A percentile compares a stretch with the other conserved stretches of the same genome.
Evolutionary conservation across 30 jellyfish, hydroid and myxozoan species (phyloP).

Genomic region (Turritopsis rubra): DNA sequence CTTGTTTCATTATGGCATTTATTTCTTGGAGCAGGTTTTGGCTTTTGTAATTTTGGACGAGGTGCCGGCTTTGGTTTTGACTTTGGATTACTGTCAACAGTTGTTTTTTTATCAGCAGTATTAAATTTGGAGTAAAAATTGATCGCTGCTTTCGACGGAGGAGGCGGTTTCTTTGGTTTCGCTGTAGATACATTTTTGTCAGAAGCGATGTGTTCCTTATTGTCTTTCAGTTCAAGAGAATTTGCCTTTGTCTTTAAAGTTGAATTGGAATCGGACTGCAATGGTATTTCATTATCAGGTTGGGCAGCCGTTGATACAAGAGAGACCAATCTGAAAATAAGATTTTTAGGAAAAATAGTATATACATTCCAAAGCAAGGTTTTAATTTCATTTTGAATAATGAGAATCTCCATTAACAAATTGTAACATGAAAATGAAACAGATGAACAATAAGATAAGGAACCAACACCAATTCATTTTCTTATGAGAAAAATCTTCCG

Average conservation of each 20-base stretch:
- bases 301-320: neutral
- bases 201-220: neutral
- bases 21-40: neutral
- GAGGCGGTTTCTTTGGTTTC: neutral
- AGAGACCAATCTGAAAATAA: neutral
- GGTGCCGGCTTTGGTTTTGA: neutral
- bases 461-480: too few relatives aligned
- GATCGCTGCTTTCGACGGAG: neutral
- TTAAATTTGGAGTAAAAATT: neutral
- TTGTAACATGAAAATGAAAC: too few relatives aligned
- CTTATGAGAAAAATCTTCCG: too few relatives aligned
- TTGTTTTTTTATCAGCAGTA: neutral
- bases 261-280: neutral
- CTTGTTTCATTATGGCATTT: neutral
- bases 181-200: neutral
- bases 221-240: neutral
- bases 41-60: neutral
- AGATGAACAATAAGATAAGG: too few relatives aligned
- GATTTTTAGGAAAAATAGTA: neutral
- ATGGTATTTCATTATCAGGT: neutral
- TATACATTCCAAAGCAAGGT: neutral
- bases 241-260: neutral
- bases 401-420: too few relatives aligned
- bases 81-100: neutral
- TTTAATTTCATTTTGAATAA: neutral